Percentiles rank a stretch among this genome's conserved stretches.
Evolutionary conservation across 2,797 vertebrate species (phyloP).

Genomic region (Bryconaethiops microstoma): DNA sequence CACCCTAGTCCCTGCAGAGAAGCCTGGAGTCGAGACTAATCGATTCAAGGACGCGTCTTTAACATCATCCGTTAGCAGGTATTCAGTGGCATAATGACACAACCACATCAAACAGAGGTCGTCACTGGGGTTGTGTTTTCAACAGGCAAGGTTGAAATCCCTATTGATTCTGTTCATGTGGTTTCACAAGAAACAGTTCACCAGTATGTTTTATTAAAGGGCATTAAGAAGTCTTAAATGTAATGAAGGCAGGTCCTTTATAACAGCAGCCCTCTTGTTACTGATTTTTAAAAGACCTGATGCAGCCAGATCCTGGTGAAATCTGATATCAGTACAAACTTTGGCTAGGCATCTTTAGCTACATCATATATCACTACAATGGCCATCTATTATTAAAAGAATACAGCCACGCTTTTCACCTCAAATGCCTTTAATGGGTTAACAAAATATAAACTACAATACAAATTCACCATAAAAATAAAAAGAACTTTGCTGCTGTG

Average conservation of each 20-base stretch:
- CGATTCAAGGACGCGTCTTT: slow-evolving; percentile 42
- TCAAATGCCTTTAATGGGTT: slow-evolving; percentile 75
- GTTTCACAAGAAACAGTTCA: background rate
- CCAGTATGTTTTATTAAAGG: background rate
- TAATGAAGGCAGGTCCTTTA: too few species aligned
- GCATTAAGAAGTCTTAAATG: background rate
- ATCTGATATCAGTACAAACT: background rate
- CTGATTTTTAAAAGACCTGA: background rate
- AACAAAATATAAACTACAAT: slow-evolving; percentile 72
- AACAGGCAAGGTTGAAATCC: background rate
- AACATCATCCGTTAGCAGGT: slow-evolving; percentile 5
- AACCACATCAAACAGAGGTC: background rate
- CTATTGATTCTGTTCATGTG: background rate
- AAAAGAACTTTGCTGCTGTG: slow-evolving; percentile 54
- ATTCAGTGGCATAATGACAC: slow-evolving; percentile 4
- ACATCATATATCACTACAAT: background rate
- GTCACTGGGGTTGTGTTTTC: background rate
- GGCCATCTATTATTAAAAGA: background rate
- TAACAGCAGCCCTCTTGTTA: background rate
- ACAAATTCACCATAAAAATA: slow-evolving; percentile 65
- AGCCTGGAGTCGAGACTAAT: slow-evolving; percentile 31
- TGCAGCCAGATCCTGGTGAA: background rate
- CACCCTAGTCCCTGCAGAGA: background rate
- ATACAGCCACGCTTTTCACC: slow-evolving; percentile 50
- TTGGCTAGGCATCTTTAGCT: too few species aligned